Conservation (phyloP, 2,888 invertebrate species). For the Dermolepida albohirtum region DNA sequence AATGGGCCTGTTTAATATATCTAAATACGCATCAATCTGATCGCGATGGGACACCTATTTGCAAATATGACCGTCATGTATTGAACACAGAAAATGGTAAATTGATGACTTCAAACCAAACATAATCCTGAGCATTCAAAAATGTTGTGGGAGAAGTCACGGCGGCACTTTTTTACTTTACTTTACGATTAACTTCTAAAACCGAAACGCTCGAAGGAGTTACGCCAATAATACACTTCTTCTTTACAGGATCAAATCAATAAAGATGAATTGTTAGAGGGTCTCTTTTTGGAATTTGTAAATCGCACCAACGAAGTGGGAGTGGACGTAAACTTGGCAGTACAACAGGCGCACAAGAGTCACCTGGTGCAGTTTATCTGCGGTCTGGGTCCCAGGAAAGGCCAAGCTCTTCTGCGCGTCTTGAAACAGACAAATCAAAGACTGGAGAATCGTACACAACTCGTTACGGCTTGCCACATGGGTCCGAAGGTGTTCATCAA, state of each 20-base stretch:
- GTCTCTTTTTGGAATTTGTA: constrained; percentile 89
- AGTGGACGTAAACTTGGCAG: constrained; percentile 94
- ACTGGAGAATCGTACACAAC: constrained; percentile 92
- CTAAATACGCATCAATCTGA: too few species aligned
- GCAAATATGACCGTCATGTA: too few species aligned
- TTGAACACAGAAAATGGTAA: too few species aligned
- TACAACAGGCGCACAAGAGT: constrained; percentile 88
- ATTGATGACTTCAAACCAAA: too few species aligned
- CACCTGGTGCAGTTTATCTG: constrained; percentile 96
- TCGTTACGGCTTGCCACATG: constrained; percentile 96
- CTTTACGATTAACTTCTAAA: too few species aligned
- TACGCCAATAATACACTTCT: constrained; percentile 7
- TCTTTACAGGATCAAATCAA: constrained; percentile 75
- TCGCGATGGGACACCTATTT: too few species aligned
- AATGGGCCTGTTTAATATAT: too few species aligned
- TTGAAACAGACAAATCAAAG: constrained; percentile 92
- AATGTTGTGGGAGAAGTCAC: too few species aligned
- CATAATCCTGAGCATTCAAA: too few species aligned
- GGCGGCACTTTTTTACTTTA: too few species aligned
- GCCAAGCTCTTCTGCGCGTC: constrained; percentile 85
- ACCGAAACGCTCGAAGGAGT: too few species aligned
- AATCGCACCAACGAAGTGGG: constrained; percentile 98
- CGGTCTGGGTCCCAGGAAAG: constrained; percentile 96
- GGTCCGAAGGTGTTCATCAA: constrained; percentile 97
- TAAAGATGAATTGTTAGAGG: constrained; percentile 88